These are phyloP conservation scores for Dicyrtomina minuta DNA, from an alignment of 2,888 invertebrate species.

Conservation along the genomic window DNA sequence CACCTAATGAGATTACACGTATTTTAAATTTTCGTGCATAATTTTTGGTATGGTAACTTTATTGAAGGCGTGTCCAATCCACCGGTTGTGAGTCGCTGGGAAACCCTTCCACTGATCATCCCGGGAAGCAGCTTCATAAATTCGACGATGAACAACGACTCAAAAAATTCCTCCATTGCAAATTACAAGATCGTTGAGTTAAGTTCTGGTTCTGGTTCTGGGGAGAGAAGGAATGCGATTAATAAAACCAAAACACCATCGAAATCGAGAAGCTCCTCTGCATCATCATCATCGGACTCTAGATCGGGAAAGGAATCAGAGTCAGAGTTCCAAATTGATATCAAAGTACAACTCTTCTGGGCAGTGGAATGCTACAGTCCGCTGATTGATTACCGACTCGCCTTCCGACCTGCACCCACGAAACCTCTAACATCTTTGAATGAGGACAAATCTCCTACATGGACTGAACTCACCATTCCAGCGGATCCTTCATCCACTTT, in stretches of 20 bases:
- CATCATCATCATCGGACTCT: background rate
- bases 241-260: background rate
- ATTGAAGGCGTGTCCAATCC: constrained; percentile 67
- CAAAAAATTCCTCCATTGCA: background rate
- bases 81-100: constrained; percentile 64
- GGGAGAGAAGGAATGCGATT: background rate
- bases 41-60: no score
- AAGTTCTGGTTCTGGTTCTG: background rate
- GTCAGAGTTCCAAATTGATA: constrained; percentile 20
- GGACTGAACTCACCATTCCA: constrained; percentile 71
- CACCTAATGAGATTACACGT: no score
- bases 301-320: background rate
- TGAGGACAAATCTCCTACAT: constrained; percentile 57
- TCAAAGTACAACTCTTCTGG: constrained; percentile 71
- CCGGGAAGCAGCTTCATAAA: no score
- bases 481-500: constrained; percentile 66
- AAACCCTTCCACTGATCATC: constrained; percentile 30
- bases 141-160: background rate
- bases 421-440: constrained; percentile 35
- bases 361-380: constrained; percentile 80
- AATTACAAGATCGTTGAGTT: background rate
- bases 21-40: no score
- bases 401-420: constrained; percentile 54
- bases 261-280: background rate
- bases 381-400: constrained; percentile 69